Percentiles rank a stretch among this genome's conserved stretches.
These are phyloP conservation scores for Stercorarius parasiticus DNA, from an alignment of 2,113 vertebrate species.

Conservation along the genomic window DNA sequence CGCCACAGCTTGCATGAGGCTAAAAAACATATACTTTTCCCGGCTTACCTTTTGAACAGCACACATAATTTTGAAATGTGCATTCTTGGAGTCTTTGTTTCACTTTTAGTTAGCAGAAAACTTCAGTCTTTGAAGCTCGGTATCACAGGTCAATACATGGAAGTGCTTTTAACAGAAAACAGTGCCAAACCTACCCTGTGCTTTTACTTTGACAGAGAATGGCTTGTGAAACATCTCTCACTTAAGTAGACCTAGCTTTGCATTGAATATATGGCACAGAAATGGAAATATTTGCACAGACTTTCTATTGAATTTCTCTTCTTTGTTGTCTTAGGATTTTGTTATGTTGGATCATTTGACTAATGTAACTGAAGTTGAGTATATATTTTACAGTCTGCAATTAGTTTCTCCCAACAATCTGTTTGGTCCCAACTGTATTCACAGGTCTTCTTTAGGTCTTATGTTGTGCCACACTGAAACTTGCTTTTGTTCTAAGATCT, in stretches of 20 bases:
- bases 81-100: not conserved
- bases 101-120: not conserved
- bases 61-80: accelerated
- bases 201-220: not conserved
- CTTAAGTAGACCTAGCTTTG: not conserved
- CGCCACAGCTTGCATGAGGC: not conserved
- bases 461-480: not conserved
- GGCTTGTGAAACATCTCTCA: not conserved
- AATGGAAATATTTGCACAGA: not conserved
- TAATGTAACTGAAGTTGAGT: not conserved
- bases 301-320: not conserved
- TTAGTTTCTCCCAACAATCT: not conserved
- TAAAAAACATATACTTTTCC: not conserved
- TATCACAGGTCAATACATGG: not conserved
- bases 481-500: not conserved
- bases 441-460: not conserved
- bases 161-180: not conserved
- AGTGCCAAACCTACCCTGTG: not conserved
- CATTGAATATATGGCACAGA: not conserved
- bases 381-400: not conserved
- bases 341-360: not conserved
- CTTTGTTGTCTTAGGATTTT: not conserved
- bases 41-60: not conserved
- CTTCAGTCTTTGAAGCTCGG: not conserved
- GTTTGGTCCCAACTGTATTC: not conserved